Evolutionary conservation across 2,113 vertebrate genomes (phyloP).

Genomic region (Seriola rivoliana): DNA sequence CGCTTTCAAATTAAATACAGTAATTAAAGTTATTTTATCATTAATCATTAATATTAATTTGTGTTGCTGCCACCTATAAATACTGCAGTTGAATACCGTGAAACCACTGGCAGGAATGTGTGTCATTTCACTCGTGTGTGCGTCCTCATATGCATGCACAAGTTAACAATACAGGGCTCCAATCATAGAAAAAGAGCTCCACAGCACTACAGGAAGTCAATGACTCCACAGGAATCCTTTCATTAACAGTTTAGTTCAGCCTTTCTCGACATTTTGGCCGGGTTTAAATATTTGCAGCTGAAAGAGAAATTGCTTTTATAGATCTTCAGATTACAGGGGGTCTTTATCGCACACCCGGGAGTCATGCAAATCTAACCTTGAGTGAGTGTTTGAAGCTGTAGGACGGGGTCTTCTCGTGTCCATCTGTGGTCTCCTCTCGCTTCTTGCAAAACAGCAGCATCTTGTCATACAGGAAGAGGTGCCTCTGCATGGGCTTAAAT

Average conservation of each 20-base stretch:
- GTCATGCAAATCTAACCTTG: slow-evolving; percentile 85
- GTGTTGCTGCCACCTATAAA: too few relatives aligned
- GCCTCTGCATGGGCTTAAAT: slow-evolving; percentile 97
- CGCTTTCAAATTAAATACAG: too few relatives aligned
- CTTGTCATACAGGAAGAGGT: slow-evolving; percentile 94
- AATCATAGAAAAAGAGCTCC: background rate
- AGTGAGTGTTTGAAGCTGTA: slow-evolving; percentile 96
- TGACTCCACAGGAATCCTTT: background rate
- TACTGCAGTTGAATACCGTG: too few relatives aligned
- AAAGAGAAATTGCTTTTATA: background rate
- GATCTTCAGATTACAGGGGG: background rate
- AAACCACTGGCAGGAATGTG: too few relatives aligned
- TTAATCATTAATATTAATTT: too few relatives aligned
- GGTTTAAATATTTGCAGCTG: background rate
- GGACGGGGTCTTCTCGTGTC: slow-evolving; percentile 91
- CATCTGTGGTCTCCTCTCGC: slow-evolving; percentile 89
- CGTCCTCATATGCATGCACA: too few relatives aligned
- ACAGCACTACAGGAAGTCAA: background rate
- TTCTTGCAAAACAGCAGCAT: slow-evolving; percentile 96
- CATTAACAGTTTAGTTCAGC: background rate
- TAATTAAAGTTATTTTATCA: too few relatives aligned
- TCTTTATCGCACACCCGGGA: background rate
- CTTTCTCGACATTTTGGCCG: background rate
- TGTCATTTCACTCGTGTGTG: too few relatives aligned
- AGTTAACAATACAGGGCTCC: too few relatives aligned